Conservation (phyloP, 2,797 vertebrate species). For the Lutjanus campechanus region DNA sequence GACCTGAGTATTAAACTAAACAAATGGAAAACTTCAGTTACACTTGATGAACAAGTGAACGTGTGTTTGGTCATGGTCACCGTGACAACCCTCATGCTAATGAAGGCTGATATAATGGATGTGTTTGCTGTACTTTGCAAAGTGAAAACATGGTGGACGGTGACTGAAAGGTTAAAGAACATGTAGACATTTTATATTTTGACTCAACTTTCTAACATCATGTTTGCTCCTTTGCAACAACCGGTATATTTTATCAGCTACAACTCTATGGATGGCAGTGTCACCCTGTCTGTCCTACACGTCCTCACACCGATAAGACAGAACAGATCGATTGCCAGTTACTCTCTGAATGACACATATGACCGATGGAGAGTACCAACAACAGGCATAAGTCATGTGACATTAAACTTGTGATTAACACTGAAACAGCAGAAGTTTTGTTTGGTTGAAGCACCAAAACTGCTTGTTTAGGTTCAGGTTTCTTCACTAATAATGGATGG, state of each 20-base stretch:
- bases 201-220: conserved; percentile 8
- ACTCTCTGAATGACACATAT: too few relatives aligned
- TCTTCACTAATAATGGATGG: too few relatives aligned
- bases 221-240: neutral
- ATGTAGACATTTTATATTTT: neutral
- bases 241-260: neutral
- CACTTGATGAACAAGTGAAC: conserved; percentile 37
- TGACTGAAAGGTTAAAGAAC: neutral
- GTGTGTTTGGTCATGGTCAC: conserved; percentile 52
- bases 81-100: conserved; percentile 29
- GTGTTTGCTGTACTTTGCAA: neutral
- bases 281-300: too few relatives aligned
- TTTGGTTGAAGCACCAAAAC: too few relatives aligned
- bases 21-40: conserved; percentile 54
- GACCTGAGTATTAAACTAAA: conserved; percentile 45
- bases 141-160: conserved; percentile 22
- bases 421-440: too few relatives aligned
- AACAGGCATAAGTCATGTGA: too few relatives aligned
- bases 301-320: too few relatives aligned
- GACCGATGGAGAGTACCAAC: too few relatives aligned
- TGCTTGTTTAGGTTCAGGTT: too few relatives aligned
- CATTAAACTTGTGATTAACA: too few relatives aligned
- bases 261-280: too few relatives aligned
- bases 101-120: conserved; percentile 11
- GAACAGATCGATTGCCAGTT: too few relatives aligned